Conservation (phyloP, 1,140 invertebrate genomes). For the Heliothis virescens region DNA sequence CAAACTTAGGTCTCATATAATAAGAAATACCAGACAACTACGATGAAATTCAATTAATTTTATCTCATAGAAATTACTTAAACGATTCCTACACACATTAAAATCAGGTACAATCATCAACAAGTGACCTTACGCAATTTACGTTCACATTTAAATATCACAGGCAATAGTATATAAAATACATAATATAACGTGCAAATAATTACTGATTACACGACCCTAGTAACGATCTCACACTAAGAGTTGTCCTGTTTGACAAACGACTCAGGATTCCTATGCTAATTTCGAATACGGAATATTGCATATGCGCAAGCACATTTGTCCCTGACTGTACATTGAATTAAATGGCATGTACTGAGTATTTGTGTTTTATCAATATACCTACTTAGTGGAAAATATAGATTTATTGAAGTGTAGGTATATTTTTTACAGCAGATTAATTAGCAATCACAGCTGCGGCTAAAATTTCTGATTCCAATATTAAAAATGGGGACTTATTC, state of each 20-base stretch:
- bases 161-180: background rate
- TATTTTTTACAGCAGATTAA: too few relatives aligned
- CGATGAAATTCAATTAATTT: background rate
- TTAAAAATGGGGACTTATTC: too few relatives aligned
- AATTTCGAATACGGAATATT: slow-evolving; percentile 62
- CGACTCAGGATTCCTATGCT: slow-evolving; percentile 66
- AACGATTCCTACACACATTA: slow-evolving; percentile 3
- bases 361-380: background rate
- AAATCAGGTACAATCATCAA: slow-evolving; percentile 9
- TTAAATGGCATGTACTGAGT: slow-evolving; percentile 1
- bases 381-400: too few relatives aligned
- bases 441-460: too few relatives aligned
- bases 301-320: slow-evolving; percentile 21
- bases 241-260: slow-evolving; percentile 55
- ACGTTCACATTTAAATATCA: slow-evolving; percentile 25
- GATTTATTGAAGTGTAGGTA: too few relatives aligned
- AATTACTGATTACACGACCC: slow-evolving; percentile 26
- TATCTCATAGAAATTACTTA: background rate
- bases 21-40: background rate
- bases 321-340: background rate
- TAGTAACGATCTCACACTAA: slow-evolving; percentile 9
- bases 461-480: too few relatives aligned
- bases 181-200: slow-evolving; percentile 6
- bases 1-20: background rate
- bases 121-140: slow-evolving; percentile 2